Evolutionary conservation across 92 coral and sea anemone genomes (phyloP).

Genomic region (Paramuricea clavata): DNA sequence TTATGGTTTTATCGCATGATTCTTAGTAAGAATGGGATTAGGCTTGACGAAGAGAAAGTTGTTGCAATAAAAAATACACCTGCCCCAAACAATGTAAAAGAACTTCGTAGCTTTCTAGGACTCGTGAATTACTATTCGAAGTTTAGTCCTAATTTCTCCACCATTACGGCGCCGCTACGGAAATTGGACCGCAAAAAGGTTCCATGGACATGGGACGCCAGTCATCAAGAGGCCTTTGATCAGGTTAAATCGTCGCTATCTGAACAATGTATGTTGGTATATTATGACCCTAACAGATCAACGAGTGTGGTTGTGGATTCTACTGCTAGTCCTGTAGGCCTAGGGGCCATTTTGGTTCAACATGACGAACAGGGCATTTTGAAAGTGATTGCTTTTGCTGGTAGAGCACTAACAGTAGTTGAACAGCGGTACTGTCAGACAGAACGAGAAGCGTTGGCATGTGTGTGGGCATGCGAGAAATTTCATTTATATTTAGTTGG

Average conservation of each 20-base stretch:
- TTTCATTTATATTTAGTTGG: constrained; percentile 57
- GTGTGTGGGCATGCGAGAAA: constrained; percentile 51
- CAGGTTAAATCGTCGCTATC: not conserved
- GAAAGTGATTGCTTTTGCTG: constrained; percentile 58
- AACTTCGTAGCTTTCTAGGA: constrained; percentile 33
- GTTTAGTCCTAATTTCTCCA: constrained; percentile 13
- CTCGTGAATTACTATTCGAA: constrained; percentile 11
- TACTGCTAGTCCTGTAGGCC: constrained; percentile 47
- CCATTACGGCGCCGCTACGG: constrained; percentile 16
- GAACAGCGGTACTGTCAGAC: constrained; percentile 47
- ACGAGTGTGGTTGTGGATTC: constrained; percentile 46
- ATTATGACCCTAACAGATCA: constrained; percentile 59
- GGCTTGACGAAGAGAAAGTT: constrained; percentile 10
- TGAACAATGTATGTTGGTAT: constrained; percentile 61
- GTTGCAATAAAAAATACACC: not conserved
- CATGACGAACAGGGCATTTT: constrained; percentile 45
- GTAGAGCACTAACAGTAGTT: constrained; percentile 40
- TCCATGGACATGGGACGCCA: constrained; percentile 35
- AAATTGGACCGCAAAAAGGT: not conserved
- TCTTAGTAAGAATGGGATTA: constrained; percentile 19
- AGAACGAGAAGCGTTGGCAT: constrained; percentile 54
- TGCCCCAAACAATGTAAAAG: not conserved
- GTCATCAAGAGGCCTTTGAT: constrained; percentile 32
- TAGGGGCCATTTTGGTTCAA: constrained; percentile 57
- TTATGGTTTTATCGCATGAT: constrained; percentile 46